These are phyloP conservation scores for Coregonus suidteri DNA, from an alignment of 2,797 vertebrate genomes.

Conservation along the genomic window DNA sequence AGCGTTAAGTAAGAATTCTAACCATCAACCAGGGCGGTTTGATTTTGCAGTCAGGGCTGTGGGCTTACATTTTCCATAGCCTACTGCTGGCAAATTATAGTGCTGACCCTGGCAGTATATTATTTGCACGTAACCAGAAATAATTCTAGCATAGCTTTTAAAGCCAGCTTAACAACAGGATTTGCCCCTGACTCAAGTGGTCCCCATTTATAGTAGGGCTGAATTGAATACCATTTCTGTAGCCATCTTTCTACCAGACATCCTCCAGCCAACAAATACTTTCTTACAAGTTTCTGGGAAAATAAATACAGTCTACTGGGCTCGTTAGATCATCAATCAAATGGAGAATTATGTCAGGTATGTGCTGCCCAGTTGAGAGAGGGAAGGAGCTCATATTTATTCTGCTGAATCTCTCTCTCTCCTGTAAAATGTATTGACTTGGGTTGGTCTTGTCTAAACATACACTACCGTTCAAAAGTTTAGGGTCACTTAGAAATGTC, in stretches of 20 bases:
- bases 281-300: not conserved
- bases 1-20: not conserved
- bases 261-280: not conserved
- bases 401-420: not conserved
- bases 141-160: not conserved
- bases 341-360: not conserved
- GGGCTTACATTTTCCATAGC: not conserved
- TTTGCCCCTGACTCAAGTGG: not conserved
- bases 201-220: not conserved
- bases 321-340: not conserved
- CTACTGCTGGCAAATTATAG: not conserved
- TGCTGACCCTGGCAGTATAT: not conserved
- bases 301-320: not conserved
- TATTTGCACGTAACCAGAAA: not conserved
- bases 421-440: not conserved
- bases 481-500: too few species aligned
- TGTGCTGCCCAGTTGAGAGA: not conserved
- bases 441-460: not conserved
- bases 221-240: not conserved
- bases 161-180: not conserved
- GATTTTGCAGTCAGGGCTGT: not conserved
- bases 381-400: not conserved
- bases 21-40: not conserved
- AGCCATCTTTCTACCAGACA: constrained; percentile 46
- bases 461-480: too few species aligned